phyloP scores from a whole-genome alignment of 2,797 vertebrate species.

The Columba guinea region DNA sequence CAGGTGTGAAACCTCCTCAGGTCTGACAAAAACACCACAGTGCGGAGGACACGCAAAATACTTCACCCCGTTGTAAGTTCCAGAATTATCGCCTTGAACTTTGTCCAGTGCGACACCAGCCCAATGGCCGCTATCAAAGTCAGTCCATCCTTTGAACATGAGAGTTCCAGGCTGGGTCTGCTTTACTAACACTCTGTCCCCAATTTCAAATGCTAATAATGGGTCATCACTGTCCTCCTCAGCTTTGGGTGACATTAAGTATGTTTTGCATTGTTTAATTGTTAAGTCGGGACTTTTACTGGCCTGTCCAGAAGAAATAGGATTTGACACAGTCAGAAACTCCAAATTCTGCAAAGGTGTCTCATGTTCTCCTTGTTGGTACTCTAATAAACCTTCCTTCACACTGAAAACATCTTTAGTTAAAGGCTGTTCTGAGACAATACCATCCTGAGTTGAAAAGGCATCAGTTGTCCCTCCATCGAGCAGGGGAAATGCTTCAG shows the following conservation, averaged over 20 bases:
- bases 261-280: background rate
- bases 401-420: background rate
- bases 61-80: conserved; percentile 65
- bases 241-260: background rate
- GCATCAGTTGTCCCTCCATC: background rate
- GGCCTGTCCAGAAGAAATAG: background rate
- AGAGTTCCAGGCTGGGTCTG: conserved; percentile 63
- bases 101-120: conserved; percentile 72
- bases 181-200: conserved; percentile 71
- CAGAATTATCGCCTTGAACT: conserved; percentile 67
- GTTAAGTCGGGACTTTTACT: background rate
- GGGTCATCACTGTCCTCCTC: conserved; percentile 48
- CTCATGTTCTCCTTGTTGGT: background rate
- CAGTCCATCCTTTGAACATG: conserved; percentile 66
- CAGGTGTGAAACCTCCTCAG: conserved; percentile 63
- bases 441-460: background rate
- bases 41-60: conserved; percentile 70
- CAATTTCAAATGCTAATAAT: conserved; percentile 54
- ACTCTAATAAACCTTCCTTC: background rate
- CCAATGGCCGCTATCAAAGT: conserved; percentile 68
- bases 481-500: conserved; percentile 5
- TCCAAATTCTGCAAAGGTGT: background rate
- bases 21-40: conserved; percentile 70
- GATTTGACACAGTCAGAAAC: background rate
- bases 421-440: background rate